These are phyloP conservation scores for Podarcis raffonei DNA, from an alignment of 2,113 vertebrate genomes.

Conservation along the genomic window DNA sequence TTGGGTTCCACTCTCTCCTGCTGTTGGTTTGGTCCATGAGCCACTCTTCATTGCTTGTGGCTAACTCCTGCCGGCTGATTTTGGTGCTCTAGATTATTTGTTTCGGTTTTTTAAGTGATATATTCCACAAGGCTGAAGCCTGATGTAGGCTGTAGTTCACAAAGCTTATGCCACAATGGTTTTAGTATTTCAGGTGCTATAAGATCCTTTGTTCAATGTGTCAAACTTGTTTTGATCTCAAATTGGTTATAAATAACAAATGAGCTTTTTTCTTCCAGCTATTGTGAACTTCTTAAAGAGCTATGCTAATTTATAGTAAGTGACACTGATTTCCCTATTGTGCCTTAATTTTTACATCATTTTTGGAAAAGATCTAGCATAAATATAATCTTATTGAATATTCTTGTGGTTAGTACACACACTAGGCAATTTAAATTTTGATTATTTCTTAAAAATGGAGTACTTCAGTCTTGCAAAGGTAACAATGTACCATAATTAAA, in stretches of 20 bases:
- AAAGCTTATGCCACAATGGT: neutral
- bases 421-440: neutral
- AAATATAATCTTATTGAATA: neutral
- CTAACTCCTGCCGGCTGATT: neutral
- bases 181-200: neutral
- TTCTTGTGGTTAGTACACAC: neutral
- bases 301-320: neutral
- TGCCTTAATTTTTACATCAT: neutral
- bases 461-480: neutral
- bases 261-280: neutral
- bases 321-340: neutral
- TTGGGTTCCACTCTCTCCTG: neutral
- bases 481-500: slow-evolving; percentile 27
- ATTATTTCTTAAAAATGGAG: slow-evolving; percentile 5
- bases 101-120: neutral
- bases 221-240: neutral
- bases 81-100: neutral
- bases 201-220: neutral
- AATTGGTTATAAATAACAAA: neutral
- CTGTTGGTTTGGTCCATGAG: neutral
- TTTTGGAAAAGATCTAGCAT: neutral
- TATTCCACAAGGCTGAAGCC: neutral
- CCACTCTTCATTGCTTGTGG: neutral
- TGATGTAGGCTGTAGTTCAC: neutral
- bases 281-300: neutral